Evolutionary conservation across 2,113 vertebrate genomes (phyloP).

Genomic region (Corythornis madagascariensis): DNA sequence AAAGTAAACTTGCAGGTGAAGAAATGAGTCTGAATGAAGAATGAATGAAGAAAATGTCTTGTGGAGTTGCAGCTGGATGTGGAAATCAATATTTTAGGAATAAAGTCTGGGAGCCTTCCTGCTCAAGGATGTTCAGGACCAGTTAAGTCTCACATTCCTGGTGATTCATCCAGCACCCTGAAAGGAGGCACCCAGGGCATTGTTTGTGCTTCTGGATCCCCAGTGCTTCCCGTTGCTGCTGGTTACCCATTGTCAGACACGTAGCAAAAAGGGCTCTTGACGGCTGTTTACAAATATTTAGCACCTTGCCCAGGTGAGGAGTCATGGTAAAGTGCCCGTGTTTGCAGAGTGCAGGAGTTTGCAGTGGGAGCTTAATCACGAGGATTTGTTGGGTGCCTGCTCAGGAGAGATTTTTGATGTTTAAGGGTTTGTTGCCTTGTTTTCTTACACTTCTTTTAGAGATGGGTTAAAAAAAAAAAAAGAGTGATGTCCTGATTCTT

Average conservation of each 20-base stretch:
- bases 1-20: background rate
- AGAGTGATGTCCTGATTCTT: background rate
- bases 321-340: background rate
- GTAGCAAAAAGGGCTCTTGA: background rate
- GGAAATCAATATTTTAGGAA: background rate
- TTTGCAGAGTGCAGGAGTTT: background rate
- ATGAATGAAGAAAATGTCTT: background rate
- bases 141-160: background rate
- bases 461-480: background rate
- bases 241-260: background rate
- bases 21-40: background rate
- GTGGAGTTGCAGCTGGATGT: background rate
- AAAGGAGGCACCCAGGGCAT: background rate
- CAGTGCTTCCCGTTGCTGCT: fast-evolving
- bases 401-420: background rate
- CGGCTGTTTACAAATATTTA: background rate
- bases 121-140: background rate
- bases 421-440: background rate
- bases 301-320: background rate
- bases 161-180: background rate
- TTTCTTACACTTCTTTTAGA: background rate
- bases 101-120: background rate
- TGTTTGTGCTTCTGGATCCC: background rate
- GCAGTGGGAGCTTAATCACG: background rate
- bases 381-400: background rate